Evolutionary conservation across 1,140 invertebrate genomes (phyloP), one percentile per base, ranked within the genome.

Genomic region (Pachyrhynchus sulphureomaculatus): DNA sequence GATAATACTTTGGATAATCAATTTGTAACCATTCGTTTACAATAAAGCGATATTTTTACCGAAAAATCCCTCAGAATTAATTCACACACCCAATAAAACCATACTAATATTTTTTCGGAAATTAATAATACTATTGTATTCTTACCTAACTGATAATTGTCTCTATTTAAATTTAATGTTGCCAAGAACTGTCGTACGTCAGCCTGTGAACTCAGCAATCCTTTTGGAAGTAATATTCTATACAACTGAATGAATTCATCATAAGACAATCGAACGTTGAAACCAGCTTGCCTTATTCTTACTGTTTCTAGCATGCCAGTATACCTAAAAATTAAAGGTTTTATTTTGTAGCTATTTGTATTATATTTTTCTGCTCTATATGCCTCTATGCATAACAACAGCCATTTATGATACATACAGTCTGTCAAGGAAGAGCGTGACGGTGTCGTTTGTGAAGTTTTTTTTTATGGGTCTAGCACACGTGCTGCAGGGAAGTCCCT

Each of bases 251-350:
- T 92, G 75, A 98, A 98, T 77, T 96, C 93, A 67, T 96, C 92
- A 75, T 95, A 97, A 0, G 91, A 89, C 10, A 97, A 81, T 26
- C 95, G 81, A 37, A 97, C 94, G 73, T 95, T 96, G 79, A 96
- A 98, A 1, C 95, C 95, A 6, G 94, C 94, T 74, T 96, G 93
- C 44, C 95, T 80, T 48, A 98, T 98, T 69, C 95, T 80, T 0
- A 98, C 95, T 0, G 95, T 98, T 75, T 97, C 95, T 64, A 98
- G 73, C 95, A 98, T 98, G 44, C 95, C 95, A 0, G 95, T 98
- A 77, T 98, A 98, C 1, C 60, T 62, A 51, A 10, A 53, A 51
- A n/a, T 15, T 24, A 49, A 49, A 47, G 18, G 12, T 15, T 12
- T 34, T 2, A 34, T 13, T 34, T 34, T 12, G 13, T 13, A 2